Evolutionary conservation across 2,797 vertebrate species (phyloP).

Genomic region (Phylloscopus collybita): DNA sequence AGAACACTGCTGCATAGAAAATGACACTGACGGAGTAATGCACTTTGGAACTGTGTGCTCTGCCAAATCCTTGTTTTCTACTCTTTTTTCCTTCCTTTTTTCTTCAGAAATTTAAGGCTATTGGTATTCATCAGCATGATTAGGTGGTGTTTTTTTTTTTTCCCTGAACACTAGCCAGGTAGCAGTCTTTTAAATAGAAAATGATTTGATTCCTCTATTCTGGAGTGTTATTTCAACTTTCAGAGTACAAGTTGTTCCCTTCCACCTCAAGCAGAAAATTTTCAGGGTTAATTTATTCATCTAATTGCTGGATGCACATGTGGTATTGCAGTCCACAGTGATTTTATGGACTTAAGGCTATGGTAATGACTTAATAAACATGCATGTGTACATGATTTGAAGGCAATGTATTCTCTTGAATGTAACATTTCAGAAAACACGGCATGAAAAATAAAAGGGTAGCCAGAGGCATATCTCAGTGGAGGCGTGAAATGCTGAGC

Average conservation of each 20-base stretch:
- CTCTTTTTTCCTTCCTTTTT: conserved; percentile 2
- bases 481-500: conserved; percentile 57
- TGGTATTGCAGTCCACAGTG: conserved; percentile 54
- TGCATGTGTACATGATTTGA: conserved; percentile 63
- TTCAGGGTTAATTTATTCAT: conserved; percentile 73
- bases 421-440: conserved; percentile 53
- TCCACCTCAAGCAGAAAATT: conserved; percentile 50
- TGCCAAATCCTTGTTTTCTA: conserved; percentile 47
- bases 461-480: conserved; percentile 53
- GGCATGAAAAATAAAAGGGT: conserved; percentile 63
- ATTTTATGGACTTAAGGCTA: conserved; percentile 65
- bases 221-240: conserved; percentile 38
- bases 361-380: conserved; percentile 70
- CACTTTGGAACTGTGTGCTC: conserved; percentile 40
- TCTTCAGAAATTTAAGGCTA: conserved; percentile 23
- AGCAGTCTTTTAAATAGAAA: conserved; percentile 54
- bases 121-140: conserved; percentile 41
- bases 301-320: conserved; percentile 67
- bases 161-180: neutral
- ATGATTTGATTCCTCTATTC: conserved; percentile 28
- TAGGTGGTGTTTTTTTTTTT: neutral
- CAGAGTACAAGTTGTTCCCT: conserved; percentile 36
- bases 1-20: conserved; percentile 65
- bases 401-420: conserved; percentile 63
- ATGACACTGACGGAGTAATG: conserved; percentile 45